Evolutionary conservation across 2,113 vertebrate species (phyloP), one percentile per base, ranked within the genome.

Genomic region (Coregonus clupeaformis): DNA sequence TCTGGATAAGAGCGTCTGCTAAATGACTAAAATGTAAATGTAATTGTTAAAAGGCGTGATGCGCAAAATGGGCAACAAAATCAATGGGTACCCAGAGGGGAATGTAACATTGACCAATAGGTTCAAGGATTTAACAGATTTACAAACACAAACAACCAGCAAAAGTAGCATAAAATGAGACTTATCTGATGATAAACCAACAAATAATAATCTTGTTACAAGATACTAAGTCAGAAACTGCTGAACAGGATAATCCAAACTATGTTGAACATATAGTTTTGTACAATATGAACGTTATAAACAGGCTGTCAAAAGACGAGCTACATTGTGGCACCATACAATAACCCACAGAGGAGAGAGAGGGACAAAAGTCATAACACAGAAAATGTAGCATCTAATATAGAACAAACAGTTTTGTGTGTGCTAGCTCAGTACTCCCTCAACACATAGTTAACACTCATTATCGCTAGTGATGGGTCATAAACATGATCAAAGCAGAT

Each of bases 41-140:
- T n/a, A n/a, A n/a, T n/a, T 80, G 87, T 42, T 36, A 90, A 68
- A 76, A 72, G 63, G 42, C 74, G 45, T 22, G 71, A 32, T 63
- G 62, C 75, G 49, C 7, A 42, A n/a, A 47, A 59, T 4, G 27
- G 63, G 47, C 11, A 3, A 30, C 13, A 27, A 5, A 9, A 24
- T 72, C 32, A 27, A 27, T 49, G 27, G 7, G 25, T 4, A 25
- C 4, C 6, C 14, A 65, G 0, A 36, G 64, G 22, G 55, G 27
- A 75, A 76, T 74, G 79, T 77, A 27, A 2, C 47, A 78, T 47
- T 30, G 36, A 57, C 59, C 66, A 36, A 73, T 59, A 24, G 65
- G 73, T 69, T 55, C 47, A 82, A 68, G 52, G 30, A 30, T 78
- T 14, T 14, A 13, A n/a, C 63, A 30, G 32, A 6, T 55, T 73